Evolutionary conservation across 2,888 invertebrate species (phyloP).

Genomic region (Cheilosia urbana): DNA sequence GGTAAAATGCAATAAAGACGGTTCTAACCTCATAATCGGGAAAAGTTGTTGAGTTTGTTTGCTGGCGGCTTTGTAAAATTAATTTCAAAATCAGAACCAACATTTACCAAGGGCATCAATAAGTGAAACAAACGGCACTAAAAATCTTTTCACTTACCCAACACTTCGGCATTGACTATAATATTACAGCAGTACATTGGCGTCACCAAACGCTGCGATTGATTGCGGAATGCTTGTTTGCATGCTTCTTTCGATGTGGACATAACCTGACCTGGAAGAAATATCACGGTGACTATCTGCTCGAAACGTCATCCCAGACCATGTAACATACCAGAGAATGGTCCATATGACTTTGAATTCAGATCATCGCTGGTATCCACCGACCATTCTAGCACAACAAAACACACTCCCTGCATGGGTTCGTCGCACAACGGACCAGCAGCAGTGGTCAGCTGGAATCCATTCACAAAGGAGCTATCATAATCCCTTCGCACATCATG

Average conservation of each 20-base stretch:
- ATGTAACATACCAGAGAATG: conserved; percentile 85
- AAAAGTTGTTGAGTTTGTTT: no score
- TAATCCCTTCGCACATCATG: conserved; percentile 86
- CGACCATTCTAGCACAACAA: conserved; percentile 94
- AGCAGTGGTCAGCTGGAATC: conserved; percentile 93
- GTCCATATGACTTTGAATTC: conserved; percentile 82
- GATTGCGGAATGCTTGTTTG: conserved; percentile 93
- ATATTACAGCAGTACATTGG: conserved; percentile 96
- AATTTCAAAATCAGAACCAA: no score
- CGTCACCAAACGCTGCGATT: conserved; percentile 95
- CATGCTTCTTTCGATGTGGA: conserved; percentile 96
- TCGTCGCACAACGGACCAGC: conserved; percentile 98
- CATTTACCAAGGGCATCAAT: no score
- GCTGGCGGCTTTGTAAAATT: no score
- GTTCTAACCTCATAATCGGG: no score
- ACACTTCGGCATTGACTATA: conserved; percentile 92
- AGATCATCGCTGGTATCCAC: conserved; percentile 84
- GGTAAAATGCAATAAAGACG: no score
- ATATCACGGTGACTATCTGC: not conserved
- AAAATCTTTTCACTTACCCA: conserved; percentile 87
- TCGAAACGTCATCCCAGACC: not conserved
- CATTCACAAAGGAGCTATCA: conserved; percentile 93
- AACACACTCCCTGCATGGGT: conserved; percentile 97
- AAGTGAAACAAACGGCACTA: no score
- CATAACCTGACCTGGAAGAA: conserved; percentile 91